Evolutionary conservation across 2,113 vertebrate genomes (phyloP).

Genomic region (Erythrocercus mccallii): DNA sequence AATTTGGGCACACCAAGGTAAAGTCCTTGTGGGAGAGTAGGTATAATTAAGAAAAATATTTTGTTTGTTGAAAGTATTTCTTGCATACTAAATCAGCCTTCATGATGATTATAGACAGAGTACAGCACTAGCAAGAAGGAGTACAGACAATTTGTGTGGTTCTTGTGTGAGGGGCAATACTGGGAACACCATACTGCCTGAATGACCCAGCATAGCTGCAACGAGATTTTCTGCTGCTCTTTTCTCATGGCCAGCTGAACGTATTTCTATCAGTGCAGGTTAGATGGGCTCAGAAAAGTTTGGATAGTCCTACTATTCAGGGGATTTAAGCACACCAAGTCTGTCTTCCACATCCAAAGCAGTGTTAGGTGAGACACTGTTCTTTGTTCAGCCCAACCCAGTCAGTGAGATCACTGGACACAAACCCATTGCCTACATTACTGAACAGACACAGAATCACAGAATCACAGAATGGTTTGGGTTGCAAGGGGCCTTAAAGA

Average conservation of each 20-base stretch:
- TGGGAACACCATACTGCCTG: not conserved
- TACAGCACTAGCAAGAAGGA: not conserved
- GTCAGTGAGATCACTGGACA: not conserved
- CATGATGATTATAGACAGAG: not conserved
- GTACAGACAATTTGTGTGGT: not conserved
- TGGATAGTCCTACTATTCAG: not conserved
- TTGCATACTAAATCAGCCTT: not conserved
- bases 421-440: not conserved
- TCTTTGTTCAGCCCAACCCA: not conserved
- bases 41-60: not conserved
- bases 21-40: not conserved
- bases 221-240: not conserved
- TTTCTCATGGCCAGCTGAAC: not conserved
- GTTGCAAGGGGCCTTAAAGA: not conserved
- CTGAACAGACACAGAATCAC: not conserved
- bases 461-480: not conserved
- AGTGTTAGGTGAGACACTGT: not conserved
- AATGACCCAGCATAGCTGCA: not conserved
- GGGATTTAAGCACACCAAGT: not conserved
- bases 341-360: not conserved
- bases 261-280: not conserved
- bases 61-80: not conserved
- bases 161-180: not conserved
- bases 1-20: constrained; percentile 87
- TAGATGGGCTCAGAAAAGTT: not conserved